phyloP scores from a whole-genome alignment of 2,888 invertebrate species.

The Ormyrus labotus region DNA sequence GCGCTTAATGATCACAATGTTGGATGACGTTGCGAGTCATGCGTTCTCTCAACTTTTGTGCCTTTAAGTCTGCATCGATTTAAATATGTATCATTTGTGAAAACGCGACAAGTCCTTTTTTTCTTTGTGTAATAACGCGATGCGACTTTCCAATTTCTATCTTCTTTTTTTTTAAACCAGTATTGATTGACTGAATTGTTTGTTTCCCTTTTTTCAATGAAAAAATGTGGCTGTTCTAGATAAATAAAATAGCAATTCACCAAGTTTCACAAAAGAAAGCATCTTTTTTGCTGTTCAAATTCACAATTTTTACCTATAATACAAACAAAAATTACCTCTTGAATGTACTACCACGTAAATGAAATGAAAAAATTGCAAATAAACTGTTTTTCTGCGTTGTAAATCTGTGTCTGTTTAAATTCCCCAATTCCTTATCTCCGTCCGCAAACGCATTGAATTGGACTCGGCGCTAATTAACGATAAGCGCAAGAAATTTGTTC shows the following conservation, averaged over 20 bases:
- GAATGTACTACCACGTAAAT: constrained; percentile 25
- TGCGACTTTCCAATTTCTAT: constrained; percentile 59
- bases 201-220: constrained; percentile 61
- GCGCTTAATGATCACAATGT: constrained; percentile 60
- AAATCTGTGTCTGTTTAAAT: constrained; percentile 32
- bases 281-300: not conserved
- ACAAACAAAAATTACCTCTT: not conserved
- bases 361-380: constrained; percentile 31
- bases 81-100: constrained; percentile 69
- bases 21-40: constrained; percentile 60
- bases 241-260: constrained; percentile 70
- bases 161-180: constrained; percentile 64
- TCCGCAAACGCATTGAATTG: not conserved
- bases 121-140: constrained; percentile 58
- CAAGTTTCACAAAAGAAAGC: constrained; percentile 44
- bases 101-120: constrained; percentile 61
- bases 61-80: constrained; percentile 69
- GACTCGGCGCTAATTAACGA: not conserved
- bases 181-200: constrained; percentile 66
- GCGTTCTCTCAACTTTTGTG: constrained; percentile 69
- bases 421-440: constrained; percentile 9
- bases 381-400: constrained; percentile 46
- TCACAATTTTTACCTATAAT: constrained; percentile 8
- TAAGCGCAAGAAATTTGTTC: not conserved
- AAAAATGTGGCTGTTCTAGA: constrained; percentile 73